Percentiles rank a stretch among this genome's conserved stretches.
phyloP scores from a whole-genome alignment of 2,113 vertebrate species.

The Synodontis membranacea region DNA sequence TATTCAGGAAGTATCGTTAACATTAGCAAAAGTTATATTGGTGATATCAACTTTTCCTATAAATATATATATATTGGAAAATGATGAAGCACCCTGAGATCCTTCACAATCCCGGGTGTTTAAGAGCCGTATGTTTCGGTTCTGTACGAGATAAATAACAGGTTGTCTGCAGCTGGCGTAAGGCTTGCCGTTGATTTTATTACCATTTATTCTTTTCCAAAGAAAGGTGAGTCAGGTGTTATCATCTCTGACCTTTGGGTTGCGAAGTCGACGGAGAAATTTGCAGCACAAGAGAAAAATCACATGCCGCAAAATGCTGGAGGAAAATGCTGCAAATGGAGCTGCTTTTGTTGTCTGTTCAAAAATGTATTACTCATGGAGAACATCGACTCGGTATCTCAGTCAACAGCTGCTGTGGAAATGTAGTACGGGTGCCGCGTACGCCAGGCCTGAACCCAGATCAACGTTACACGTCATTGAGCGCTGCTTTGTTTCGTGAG shows the following conservation, averaged over 20 bases:
- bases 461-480: background rate
- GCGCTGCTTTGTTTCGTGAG: background rate
- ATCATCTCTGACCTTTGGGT: background rate
- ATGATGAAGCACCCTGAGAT: background rate
- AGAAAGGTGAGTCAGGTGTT: background rate
- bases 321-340: no score
- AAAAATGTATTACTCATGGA: background rate
- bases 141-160: background rate
- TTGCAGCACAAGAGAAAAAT: background rate
- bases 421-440: background rate
- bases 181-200: background rate
- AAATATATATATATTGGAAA: no score
- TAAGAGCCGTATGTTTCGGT: background rate
- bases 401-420: no score
- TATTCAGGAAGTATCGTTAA: no score
- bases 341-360: background rate
- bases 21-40: no score
- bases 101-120: background rate
- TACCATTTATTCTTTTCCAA: background rate
- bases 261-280: background rate
- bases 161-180: background rate
- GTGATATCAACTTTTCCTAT: background rate
- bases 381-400: background rate
- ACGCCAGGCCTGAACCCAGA: background rate
- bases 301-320: no score